A percentile compares a stretch with the other conserved stretches of the same genome.
phyloP scores from a whole-genome alignment of 2,797 vertebrate species.

The Melanotaenia trifasciata region DNA sequence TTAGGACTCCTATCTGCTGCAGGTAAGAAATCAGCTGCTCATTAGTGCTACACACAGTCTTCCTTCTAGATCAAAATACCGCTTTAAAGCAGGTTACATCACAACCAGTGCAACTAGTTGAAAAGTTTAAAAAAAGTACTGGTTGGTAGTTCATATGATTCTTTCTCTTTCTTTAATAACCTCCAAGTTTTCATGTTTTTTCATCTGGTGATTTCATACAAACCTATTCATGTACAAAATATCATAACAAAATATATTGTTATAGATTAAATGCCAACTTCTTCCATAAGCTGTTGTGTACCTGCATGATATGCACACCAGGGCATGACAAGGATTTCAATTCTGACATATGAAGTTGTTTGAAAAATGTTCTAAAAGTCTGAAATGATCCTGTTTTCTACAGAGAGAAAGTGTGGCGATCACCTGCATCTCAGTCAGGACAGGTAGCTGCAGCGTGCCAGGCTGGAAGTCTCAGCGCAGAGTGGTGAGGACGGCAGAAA shows the following conservation, averaged over 20 bases:
- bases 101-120: not conserved
- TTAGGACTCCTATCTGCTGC: too few species aligned
- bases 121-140: not conserved
- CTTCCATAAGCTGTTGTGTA: not conserved
- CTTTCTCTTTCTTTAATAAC: too few species aligned
- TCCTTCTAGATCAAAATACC: not conserved
- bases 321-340: not conserved
- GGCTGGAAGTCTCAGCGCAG: not conserved
- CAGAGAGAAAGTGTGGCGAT: not conserved
- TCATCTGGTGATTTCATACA: too few species aligned
- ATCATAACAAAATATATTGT: too few species aligned
- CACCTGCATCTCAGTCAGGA: not conserved
- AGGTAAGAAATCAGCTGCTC: not conserved
- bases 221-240: too few species aligned
- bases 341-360: conserved; percentile 27
- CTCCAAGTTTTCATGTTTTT: too few species aligned
- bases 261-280: too few species aligned
- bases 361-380: conserved; percentile 29
- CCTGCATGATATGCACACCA: conserved; percentile 3
- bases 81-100: not conserved
- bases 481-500: not conserved
- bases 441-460: not conserved
- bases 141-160: too few species aligned
- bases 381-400: conserved; percentile 41
- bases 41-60: not conserved